Evolutionary conservation across 23 tunicate genomes (phyloP), one percentile per base, ranked within the genome.

Genomic region (Trididemnum nubilum): DNA sequence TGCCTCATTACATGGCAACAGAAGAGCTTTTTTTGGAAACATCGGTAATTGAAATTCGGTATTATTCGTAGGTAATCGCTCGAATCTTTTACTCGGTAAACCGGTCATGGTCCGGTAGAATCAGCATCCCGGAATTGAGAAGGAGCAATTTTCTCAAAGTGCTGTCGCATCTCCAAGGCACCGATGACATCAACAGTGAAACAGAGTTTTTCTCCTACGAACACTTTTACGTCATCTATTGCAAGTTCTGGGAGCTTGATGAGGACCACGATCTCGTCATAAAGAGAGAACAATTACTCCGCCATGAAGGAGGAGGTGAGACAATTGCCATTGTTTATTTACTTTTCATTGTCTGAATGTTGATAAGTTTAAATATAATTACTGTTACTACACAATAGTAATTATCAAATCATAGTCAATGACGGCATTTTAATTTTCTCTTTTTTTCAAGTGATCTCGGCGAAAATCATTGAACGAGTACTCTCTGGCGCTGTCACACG

Each of bases 171-270:
- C 90, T 94, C 4, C 86, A 86, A 25, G 94, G 85, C 33, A 85
- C 83, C 5, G 87, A 88, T 2, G 98, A 94, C 74, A 94, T 94
- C 84, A 94, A 94, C 64, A 80, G 64, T 0, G 81, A 84, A 2
- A 83, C 88, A 12, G 85, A 88, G 30, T 94, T 67, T 81, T 94
- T 94, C 63, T 87, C 94, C 26, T 94, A 94, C 80, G 94, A 94
- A 54, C 98, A 94, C 58, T 94, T 94, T 57, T 94, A 94, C 72
- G 98, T 94, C 64, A 82, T 94, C 33, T 94, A 94, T 59, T 94
- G 98, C 76, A 88, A 88, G 74, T 94, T 94, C 73, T 94, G 98
- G 98, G 98, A 94, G 51, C 87, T 94, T n/a, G 98, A 94, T 79
- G 65, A 89, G 21, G 98, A 94, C 65, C 98, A 94, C 65, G 98